A percentile compares a stretch with the other conserved stretches of the same genome.
phyloP scores from a whole-genome alignment of 1,140 invertebrate genomes.

The Trichoplusia ni region DNA sequence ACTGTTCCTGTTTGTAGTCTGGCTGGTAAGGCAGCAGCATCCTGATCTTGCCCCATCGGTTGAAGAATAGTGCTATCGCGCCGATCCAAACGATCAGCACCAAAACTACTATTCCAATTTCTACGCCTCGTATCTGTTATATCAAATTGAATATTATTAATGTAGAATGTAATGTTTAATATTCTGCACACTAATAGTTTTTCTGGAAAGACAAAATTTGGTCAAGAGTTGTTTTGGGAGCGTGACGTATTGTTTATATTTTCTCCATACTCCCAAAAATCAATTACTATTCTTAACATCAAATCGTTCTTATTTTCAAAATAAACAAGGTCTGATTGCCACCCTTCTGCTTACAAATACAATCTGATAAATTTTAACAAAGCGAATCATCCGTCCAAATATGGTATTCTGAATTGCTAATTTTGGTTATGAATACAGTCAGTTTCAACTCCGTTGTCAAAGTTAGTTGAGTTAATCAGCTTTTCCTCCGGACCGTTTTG shows the following conservation, averaged over 20 bases:
- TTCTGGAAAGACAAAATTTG: no score
- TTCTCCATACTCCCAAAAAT: no score
- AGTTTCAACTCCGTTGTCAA: constrained; percentile 11
- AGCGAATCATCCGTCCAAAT: constrained; percentile 10
- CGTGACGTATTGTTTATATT: no score
- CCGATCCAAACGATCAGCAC: constrained; percentile 93
- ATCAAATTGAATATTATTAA: neutral
- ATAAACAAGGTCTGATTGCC: constrained; percentile 1
- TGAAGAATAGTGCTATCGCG: constrained; percentile 94
- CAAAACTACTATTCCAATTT: constrained; percentile 92
- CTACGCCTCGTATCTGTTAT: constrained; percentile 90
- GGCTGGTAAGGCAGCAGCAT: constrained; percentile 96
- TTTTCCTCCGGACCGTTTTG: constrained; percentile 1
- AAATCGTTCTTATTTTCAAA: neutral
- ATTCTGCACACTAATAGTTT: no score
- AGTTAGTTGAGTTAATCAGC: constrained; percentile 3
- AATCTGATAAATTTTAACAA: constrained; percentile 9
- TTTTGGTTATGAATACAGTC: constrained; percentile 23
- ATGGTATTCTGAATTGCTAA: constrained; percentile 19
- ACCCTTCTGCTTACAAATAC: neutral
- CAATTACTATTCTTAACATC: neutral
- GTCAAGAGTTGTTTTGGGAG: no score
- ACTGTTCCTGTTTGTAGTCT: constrained; percentile 92
- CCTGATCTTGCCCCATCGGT: constrained; percentile 95
- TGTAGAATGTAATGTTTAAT: no score